These are phyloP conservation scores for Electrophaes corylata DNA, from an alignment of 2,888 invertebrate genomes.

Conservation along the genomic window DNA sequence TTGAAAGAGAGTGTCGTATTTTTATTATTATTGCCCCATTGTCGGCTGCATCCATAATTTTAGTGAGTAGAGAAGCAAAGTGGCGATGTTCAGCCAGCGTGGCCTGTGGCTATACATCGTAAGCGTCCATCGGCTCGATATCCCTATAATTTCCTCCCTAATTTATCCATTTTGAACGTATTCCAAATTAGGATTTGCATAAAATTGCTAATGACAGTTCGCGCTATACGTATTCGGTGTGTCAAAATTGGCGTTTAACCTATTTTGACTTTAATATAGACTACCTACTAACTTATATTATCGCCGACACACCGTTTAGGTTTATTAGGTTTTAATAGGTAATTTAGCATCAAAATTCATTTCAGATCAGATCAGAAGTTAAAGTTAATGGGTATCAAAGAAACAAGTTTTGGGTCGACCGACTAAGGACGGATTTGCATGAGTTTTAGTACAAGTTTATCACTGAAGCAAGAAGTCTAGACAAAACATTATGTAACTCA, in stretches of 20 bases:
- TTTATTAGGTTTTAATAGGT: conserved; percentile 56
- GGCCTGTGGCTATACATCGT: conserved; percentile 59
- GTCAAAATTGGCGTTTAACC: conserved; percentile 68
- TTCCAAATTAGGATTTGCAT: conserved; percentile 79
- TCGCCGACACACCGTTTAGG: conserved; percentile 55
- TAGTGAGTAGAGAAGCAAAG: conserved; percentile 11
- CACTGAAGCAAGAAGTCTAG: conserved; percentile 16
- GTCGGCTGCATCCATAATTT: conserved; percentile 11
- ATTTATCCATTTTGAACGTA: conserved; percentile 73
- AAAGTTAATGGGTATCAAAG: conserved; percentile 52
- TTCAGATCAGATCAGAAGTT: conserved; percentile 57
- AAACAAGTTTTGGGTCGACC: conserved; percentile 43
- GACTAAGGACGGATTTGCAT: conserved; percentile 8
- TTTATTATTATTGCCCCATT: conserved; percentile 1
- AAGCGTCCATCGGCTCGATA: conserved; percentile 68
- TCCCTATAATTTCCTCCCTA: conserved; percentile 77
- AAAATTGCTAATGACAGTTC: conserved; percentile 78
- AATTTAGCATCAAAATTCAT: conserved; percentile 56
- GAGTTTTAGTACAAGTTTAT: conserved; percentile 17
- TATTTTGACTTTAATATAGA: conserved; percentile 60
- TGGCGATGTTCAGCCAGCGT: conserved; percentile 46
- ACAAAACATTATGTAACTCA: conserved; percentile 17
- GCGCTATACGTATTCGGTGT: conserved; percentile 64
- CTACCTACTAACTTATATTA: conserved; percentile 47
- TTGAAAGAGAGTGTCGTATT: not conserved